A percentile compares a stretch with the other conserved stretches of the same genome.
These are phyloP conservation scores for Salvelinus alpinus DNA, from an alignment of 2,113 vertebrate species.

Conservation along the genomic window DNA sequence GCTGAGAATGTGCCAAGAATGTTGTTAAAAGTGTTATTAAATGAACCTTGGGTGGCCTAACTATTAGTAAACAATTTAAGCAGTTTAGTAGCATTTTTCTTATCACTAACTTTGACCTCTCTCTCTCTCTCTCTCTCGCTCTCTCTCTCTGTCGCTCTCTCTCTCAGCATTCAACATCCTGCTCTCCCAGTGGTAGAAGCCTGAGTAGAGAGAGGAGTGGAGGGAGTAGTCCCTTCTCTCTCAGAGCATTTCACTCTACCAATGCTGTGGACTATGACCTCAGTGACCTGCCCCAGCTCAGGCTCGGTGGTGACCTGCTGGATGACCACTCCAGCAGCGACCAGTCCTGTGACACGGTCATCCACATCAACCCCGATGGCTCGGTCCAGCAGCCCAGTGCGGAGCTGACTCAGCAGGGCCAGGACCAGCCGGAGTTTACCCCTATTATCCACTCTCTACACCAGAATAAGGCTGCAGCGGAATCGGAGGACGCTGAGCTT, in stretches of 20 bases:
- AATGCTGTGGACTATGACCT: constrained; percentile 76
- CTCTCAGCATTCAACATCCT: constrained; percentile 84
- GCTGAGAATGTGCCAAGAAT: neutral
- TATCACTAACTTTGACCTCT: no score
- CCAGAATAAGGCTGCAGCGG: constrained; percentile 78
- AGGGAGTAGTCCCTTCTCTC: constrained; percentile 77
- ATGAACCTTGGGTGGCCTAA: neutral
- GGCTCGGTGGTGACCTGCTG: constrained; percentile 81
- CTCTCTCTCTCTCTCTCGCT: neutral
- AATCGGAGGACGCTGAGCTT: constrained; percentile 68
- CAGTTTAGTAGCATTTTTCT: neutral
- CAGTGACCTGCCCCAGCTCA: constrained; percentile 78
- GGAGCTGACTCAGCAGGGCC: constrained; percentile 79
- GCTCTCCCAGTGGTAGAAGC: constrained; percentile 91
- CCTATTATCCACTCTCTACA: constrained; percentile 94
- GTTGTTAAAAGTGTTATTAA: neutral
- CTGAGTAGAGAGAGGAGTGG: constrained; percentile 87
- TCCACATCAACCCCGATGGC: constrained; percentile 89
- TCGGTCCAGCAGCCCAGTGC: constrained; percentile 79
- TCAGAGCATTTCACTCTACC: constrained; percentile 88
- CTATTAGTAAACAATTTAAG: no score
- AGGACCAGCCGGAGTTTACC: constrained; percentile 87
- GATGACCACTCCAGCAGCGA: constrained; percentile 92
- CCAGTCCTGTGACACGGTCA: constrained; percentile 94
- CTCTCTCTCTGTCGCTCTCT: constrained; percentile 28